Percentiles rank a stretch among this genome's conserved stretches.
Conservation (phyloP, 2,888 invertebrate species). For the Erynnis tages region DNA sequence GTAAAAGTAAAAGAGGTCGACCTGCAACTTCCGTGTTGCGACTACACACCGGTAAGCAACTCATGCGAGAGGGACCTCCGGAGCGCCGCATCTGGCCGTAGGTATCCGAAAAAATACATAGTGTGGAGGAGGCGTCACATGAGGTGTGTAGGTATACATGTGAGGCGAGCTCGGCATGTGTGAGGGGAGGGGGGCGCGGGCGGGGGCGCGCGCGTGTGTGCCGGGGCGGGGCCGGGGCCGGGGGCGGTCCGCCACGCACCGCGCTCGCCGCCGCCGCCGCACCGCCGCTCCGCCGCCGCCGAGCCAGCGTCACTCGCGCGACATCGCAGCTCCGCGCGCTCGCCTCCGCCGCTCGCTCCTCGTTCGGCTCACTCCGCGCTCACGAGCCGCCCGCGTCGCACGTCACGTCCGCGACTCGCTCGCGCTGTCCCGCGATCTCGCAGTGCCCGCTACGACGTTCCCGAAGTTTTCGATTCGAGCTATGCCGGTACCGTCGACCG, state of each 20-base stretch:
- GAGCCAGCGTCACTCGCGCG: conserved; percentile 63
- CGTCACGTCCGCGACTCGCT: conserved; percentile 61
- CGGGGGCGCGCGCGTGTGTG: conserved; percentile 59
- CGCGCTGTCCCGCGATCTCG: conserved; percentile 42
- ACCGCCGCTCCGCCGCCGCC: conserved; percentile 36
- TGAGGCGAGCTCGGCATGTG: conserved; percentile 45
- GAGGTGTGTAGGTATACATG: conserved; percentile 71
- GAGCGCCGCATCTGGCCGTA: conserved; percentile 38
- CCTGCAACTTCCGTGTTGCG: neutral
- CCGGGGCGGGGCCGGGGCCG: conserved; percentile 61
- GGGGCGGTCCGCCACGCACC: conserved; percentile 58
- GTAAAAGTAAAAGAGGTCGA: conserved; percentile 7
- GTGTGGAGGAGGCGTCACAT: conserved; percentile 73
- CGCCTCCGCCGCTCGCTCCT: conserved; percentile 43
- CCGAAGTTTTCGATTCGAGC: conserved; percentile 49
- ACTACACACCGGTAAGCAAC: neutral
- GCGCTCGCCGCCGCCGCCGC: conserved; percentile 40
- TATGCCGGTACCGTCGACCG: conserved; percentile 62
- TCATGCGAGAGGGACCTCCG: neutral
- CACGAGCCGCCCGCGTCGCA: conserved; percentile 61
- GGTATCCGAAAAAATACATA: conserved; percentile 69
- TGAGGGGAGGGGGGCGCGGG: conserved; percentile 56
- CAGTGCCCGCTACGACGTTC: conserved; percentile 55
- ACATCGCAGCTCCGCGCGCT: conserved; percentile 58
- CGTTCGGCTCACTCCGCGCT: conserved; percentile 55